Evolutionary conservation across 1,140 invertebrate genomes (phyloP), one percentile per base, ranked within the genome.

Genomic region (Streblospio benedicti): DNA sequence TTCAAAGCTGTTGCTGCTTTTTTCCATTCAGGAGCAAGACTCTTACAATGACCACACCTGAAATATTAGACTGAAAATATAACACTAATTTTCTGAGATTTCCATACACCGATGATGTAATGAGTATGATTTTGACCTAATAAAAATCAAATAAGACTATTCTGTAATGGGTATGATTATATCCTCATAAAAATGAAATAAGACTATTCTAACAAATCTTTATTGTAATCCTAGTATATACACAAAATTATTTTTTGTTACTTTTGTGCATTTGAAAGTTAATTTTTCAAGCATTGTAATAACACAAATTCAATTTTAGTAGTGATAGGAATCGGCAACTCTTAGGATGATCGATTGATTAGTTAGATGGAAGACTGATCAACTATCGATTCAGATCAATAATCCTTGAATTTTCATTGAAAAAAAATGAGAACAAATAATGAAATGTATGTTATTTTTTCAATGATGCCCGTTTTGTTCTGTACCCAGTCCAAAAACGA

Each of bases 11-110:
- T 85, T 28, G 97, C 96, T 23, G 96, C 97, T 74, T 90, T 86
- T 38, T 90, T 90, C 92, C 92, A 98, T 67, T 93, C 87, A 0
- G 94, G 94, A 55, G 88, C 91, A n/a, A 99, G 80, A 73, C 88
- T 91, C 79, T 97, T 93, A 70, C 95, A 97, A 77, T 98, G 82
- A 20, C 81, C 81, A 76, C 81, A 82, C 82, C 82, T 83, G 35
- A 43, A 69, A 61, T n/a, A n/a, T n/a, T n/a, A n/a, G n/a, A n/a
- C n/a, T n/a, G n/a, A n/a, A n/a, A n/a, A n/a, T n/a, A 65, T 25
- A 60, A 44, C 38, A 63, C 12, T 18, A 54, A 57, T 18, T 57
- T 27, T 6, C 5, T 57, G 31, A 59, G 27, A 56, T 58, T 25
- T 57, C 18, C n/a, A 20, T 57, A 20, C 3, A 3, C 50, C 2